Percentiles rank a stretch among this genome's conserved stretches.
Conservation (phyloP, 30 jellyfish, hydroid and myxozoan species). For the Chironex yamaguchii region DNA sequence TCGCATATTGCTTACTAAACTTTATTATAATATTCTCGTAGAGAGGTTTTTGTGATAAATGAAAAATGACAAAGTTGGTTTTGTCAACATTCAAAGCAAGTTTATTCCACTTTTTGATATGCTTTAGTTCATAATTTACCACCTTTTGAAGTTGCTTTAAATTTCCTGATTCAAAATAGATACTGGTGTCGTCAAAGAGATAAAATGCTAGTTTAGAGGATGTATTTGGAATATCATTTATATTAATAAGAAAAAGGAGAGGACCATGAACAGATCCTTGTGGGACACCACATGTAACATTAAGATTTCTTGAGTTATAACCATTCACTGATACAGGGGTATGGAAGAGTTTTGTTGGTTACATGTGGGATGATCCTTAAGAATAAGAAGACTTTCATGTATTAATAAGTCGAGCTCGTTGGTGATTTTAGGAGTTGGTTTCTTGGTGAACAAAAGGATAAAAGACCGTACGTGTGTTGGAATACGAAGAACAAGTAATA, state of each 20-base stretch:
- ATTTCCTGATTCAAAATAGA: constrained; percentile 38
- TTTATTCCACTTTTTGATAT: constrained; percentile 65
- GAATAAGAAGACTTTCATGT: too few relatives aligned
- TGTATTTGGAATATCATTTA: constrained; percentile 45
- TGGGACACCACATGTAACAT: too few relatives aligned
- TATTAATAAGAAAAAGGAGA: constrained; percentile 45
- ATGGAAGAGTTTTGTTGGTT: too few relatives aligned
- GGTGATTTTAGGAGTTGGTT: too few relatives aligned
- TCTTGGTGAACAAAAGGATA: too few relatives aligned
- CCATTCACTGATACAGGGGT: too few relatives aligned
- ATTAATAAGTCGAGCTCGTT: too few relatives aligned
- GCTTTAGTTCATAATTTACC: constrained; percentile 61
- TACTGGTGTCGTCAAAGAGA: constrained; percentile 66
- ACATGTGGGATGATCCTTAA: too few relatives aligned
- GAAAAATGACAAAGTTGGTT: constrained; percentile 50
- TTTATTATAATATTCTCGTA: constrained; percentile 24
- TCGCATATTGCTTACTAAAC: constrained; percentile 39
- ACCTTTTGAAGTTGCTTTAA: constrained; percentile 33
- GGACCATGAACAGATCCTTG: too few relatives aligned
- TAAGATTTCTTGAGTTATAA: too few relatives aligned
- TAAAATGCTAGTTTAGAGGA: not conserved
- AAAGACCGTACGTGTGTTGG: too few relatives aligned
- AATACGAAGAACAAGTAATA: too few relatives aligned
- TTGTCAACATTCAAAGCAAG: constrained; percentile 58
- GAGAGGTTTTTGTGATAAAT: constrained; percentile 17